These are phyloP conservation scores for Caerostris extrusa DNA, from an alignment of 1,140 invertebrate species.

Conservation along the genomic window DNA sequence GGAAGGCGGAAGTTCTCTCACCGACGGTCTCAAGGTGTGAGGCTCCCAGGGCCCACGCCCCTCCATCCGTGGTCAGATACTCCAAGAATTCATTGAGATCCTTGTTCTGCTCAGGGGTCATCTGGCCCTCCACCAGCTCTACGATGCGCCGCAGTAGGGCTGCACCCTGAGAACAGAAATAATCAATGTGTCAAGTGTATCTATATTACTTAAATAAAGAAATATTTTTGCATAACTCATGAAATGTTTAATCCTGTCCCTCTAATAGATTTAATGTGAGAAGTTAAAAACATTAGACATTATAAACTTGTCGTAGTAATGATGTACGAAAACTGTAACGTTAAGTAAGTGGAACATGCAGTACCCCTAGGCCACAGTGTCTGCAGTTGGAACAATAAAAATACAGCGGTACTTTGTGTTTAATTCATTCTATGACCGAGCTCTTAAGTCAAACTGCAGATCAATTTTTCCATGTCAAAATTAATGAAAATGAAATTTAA, in stretches of 20 bases:
- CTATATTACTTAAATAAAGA: neutral
- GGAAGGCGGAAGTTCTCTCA: slow-evolving; percentile 79
- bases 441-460: no score
- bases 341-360: no score
- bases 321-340: no score
- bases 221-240: no score
- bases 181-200: neutral
- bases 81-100: slow-evolving; percentile 88
- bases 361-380: no score
- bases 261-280: neutral
- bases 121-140: slow-evolving; percentile 85
- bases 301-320: no score
- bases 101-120: slow-evolving; percentile 82
- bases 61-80: slow-evolving; percentile 93
- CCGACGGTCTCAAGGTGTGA: slow-evolving; percentile 92
- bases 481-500: no score
- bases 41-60: slow-evolving; percentile 94
- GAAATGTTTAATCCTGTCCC: no score
- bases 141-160: slow-evolving; percentile 86
- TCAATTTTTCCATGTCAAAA: no score
- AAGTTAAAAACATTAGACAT: neutral
- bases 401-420: no score
- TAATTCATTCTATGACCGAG: no score
- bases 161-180: slow-evolving; percentile 82
- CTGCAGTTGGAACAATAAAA: no score